phyloP scores from a whole-genome alignment of 2,888 invertebrate species.

The Euclidia mi region DNA sequence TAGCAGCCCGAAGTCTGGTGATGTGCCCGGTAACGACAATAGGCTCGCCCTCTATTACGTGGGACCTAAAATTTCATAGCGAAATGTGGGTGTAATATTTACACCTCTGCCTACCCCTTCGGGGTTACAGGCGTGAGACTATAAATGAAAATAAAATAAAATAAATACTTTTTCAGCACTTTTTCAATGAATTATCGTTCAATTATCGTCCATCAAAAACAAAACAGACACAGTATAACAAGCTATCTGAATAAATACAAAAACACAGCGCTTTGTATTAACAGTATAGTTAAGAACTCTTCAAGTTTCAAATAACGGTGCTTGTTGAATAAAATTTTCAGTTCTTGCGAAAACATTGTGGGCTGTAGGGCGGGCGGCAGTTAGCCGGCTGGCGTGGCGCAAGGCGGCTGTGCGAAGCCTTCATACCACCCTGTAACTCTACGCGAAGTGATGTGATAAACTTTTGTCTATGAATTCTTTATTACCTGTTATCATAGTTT shows the following conservation, averaged over 20 bases:
- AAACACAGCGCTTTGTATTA: conserved; percentile 27
- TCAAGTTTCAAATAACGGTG: conserved; percentile 59
- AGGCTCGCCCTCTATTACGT: no score
- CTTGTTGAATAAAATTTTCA: conserved; percentile 74
- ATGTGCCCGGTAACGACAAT: no score
- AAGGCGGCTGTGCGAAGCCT: conserved; percentile 71
- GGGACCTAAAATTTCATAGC: no score
- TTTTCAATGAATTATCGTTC: no score
- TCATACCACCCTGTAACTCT: conserved; percentile 38
- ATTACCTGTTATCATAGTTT: background rate
- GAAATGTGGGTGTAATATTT: no score
- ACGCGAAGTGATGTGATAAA: conserved; percentile 51
- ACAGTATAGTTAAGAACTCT: conserved; percentile 40
- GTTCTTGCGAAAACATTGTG: conserved; percentile 64
- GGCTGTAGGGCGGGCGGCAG: conserved; percentile 77
- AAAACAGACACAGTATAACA: no score
- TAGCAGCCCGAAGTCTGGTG: no score
- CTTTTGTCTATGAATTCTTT: conserved; percentile 29
- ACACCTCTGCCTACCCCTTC: no score
- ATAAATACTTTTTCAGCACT: no score
- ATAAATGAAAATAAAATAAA: no score
- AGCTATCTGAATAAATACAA: conserved; percentile 20
- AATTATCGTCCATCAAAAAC: no score
- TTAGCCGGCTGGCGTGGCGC: conserved; percentile 65
- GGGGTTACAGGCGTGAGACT: no score